Base-by-base conservation (phyloP, 1,140 invertebrate species). In the Panagrolaimus sp. region DNA sequence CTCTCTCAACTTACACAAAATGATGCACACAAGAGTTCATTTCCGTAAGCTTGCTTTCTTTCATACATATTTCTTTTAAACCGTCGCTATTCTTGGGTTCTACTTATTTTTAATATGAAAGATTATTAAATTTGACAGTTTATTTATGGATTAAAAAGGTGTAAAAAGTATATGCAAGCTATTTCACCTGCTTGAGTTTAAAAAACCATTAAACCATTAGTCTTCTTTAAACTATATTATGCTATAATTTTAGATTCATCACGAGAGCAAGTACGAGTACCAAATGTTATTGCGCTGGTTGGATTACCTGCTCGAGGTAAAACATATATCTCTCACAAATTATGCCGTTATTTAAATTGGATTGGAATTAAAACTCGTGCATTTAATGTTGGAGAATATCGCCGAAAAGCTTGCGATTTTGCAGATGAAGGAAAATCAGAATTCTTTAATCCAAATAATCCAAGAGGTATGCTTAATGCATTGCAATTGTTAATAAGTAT, bases 231-330 rank as follows among this genome's bases (percentile, higher is more conserved):
- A 38, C 31, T 38, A 38, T 7, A 38, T 38, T 38, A 38, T 38
- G 2, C 3, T 3, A n/a, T n/a, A n/a, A n/a, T 57, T 77, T 71
- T 57, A 77, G 75, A 79, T 62, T 77, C 78, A 20, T 62, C 74
- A 43, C 72, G 73, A 27, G 80, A 81, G 48, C 79, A 81, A 66
- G 78, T 81, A 48, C 80, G 79, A 14, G 80, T 81, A 8, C 80
- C 80, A 11, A 83, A 83, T 74, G 94, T 98, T 51, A 98, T 98
- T 78, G 93, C 92, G 0, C 96, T 98, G 14, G 96, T 98, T 9
- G 96, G 96, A 4, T 84, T 99, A 74, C 96, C 96, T 11, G 93
- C 92, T 3, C 86, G 91, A 27, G 91, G 90, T 16, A 99, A 98
- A 85, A 98, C 96, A 0, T 99, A 97, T 84, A 98, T 98, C 76